Percentiles rank a stretch among this genome's conserved stretches.
phyloP scores from a whole-genome alignment of 2,888 invertebrate species.

The Beris morrisii region DNA sequence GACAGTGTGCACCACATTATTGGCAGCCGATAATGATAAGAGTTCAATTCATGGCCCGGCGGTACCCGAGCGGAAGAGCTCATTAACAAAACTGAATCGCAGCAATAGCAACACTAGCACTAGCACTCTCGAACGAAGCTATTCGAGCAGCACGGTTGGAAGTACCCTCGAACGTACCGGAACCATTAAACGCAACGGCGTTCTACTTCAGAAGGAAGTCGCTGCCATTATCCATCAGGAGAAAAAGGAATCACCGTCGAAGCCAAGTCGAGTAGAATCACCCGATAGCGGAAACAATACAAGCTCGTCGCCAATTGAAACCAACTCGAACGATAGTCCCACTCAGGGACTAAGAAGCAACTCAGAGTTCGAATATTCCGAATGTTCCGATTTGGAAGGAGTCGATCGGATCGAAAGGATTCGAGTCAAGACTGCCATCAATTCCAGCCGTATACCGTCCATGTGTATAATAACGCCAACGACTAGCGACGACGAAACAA shows the following conservation, averaged over 20 bases:
- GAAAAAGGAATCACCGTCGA: constrained; percentile 35
- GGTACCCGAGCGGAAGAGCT: constrained; percentile 82
- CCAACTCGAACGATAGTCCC: constrained; percentile 69
- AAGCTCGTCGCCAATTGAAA: constrained; percentile 75
- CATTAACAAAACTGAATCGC: constrained; percentile 64
- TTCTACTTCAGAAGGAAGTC: constrained; percentile 59
- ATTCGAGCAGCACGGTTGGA: constrained; percentile 56
- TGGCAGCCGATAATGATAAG: constrained; percentile 68
- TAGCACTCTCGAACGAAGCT: constrained; percentile 63
- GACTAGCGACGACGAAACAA: constrained; percentile 80
- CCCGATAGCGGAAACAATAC: constrained; percentile 82
- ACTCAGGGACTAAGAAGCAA: constrained; percentile 68
- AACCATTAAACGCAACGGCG: constrained; percentile 56
- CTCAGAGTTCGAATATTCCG: constrained; percentile 81
- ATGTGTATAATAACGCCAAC: constrained; percentile 90
- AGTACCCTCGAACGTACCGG: constrained; percentile 56
- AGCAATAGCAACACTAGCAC: constrained; percentile 60
- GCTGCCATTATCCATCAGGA: constrained; percentile 61
- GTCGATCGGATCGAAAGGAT: constrained; percentile 84
- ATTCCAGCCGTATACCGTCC: constrained; percentile 84
- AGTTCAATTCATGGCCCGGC: constrained; percentile 67
- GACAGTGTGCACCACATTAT: constrained; percentile 81
- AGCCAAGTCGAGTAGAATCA: constrained; percentile 69
- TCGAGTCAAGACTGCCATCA: constrained; percentile 82
- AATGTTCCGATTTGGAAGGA: constrained; percentile 85